Base-by-base conservation (phyloP, 2,113 vertebrate species). In the Gadus macrocephalus region DNA sequence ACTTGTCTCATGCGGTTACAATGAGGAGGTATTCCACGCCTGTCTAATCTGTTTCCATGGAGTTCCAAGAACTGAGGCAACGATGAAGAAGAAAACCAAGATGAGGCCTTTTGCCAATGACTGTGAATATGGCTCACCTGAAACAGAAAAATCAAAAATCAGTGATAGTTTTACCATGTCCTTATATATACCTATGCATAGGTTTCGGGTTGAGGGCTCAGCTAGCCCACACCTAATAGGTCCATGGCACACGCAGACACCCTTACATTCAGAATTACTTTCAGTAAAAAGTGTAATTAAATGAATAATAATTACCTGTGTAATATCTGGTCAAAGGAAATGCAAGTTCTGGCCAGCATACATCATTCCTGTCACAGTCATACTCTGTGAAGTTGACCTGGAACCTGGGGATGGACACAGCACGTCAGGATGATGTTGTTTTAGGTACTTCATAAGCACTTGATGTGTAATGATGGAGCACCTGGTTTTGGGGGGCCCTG, bases 341-440 rank as follows among this genome's bases (percentile, higher is more conserved):
- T 0, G 92, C 86, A 0, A 99, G 93, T 1, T 98, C 93, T 0
- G 93, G 95, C 97, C 96, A 98, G 70, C 97, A 99, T 59, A 97
- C 91, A 0, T 96, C 94, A 20, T 98, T 98, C 66, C 83, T 89
- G 81, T 88, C 86, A 79, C 97, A 99, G 89, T 98, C 95, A n/a
- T 95, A 96, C 75, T 96, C 96, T 2, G 94, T 95, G 27, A 94
- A 95, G 85, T 94, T 96, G n/a, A 95, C 90, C 81, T 93, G 93
- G 88, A 94, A 98, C 64, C 97, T 99, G 71, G 1, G 68, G 15
- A 55, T 58, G 2, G 14, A 69, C 6, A 66, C 4, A 42, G 1
- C 5, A 42, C 15, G 16, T 77, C 58, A 68, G 17, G 66, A 69
- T 49, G 42, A 49, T 14, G 42, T 49, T 49, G 25, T 25, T 25